Percentiles rank a stretch among this genome's conserved stretches.
phyloP scores from a whole-genome alignment of 2,797 vertebrate species.

The Myotis daubentonii region DNA sequence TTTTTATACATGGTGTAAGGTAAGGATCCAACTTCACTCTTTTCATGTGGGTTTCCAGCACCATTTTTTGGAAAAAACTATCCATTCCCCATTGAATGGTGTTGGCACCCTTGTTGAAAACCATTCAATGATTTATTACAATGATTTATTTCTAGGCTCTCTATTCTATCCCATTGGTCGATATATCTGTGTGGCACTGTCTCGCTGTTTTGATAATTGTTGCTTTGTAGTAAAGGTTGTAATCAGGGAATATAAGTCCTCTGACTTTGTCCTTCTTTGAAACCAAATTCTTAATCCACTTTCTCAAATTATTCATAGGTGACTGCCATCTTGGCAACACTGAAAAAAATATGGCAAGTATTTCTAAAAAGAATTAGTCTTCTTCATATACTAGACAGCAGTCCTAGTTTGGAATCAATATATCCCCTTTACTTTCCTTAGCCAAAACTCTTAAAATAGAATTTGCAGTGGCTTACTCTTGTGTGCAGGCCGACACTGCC shows the following conservation, averaged over 20 bases:
- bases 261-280: slow-evolving; percentile 24
- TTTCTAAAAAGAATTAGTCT: slow-evolving; percentile 22
- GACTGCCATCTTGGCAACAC: background rate
- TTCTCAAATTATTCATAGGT: background rate
- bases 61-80: background rate
- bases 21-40: background rate
- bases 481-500: background rate
- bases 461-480: slow-evolving; percentile 5
- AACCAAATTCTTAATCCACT: slow-evolving; percentile 9
- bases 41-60: background rate
- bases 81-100: background rate
- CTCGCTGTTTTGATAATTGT: background rate
- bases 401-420: background rate
- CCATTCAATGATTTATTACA: background rate
- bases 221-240: slow-evolving; percentile 13
- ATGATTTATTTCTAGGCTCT: slow-evolving; percentile 22
- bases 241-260: background rate
- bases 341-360: background rate
- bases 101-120: background rate
- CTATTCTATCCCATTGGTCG: background rate
- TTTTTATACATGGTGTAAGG: background rate
- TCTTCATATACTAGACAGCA: slow-evolving; percentile 29
- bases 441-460: slow-evolving; percentile 41
- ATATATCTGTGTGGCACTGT: background rate
- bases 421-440: slow-evolving; percentile 36